Percentiles rank a stretch among this genome's conserved stretches.
phyloP scores from a whole-genome alignment of 2,113 vertebrate genomes.

The Pelecanus crispus region DNA sequence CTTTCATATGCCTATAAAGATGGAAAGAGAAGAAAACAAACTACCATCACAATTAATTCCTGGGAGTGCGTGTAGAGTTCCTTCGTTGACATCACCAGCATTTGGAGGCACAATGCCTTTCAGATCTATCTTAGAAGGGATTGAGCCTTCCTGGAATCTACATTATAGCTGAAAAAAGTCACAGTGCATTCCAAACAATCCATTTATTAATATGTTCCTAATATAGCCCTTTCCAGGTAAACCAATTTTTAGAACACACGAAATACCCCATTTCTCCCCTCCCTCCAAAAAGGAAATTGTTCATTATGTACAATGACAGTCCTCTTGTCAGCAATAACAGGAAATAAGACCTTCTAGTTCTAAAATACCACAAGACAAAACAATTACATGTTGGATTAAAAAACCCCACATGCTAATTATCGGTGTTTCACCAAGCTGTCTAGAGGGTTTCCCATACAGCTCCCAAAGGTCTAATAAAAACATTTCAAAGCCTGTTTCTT shows the following conservation, averaged over 20 bases:
- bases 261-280: background rate
- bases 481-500: conserved; percentile 25
- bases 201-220: background rate
- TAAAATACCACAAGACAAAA: conserved; percentile 13
- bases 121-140: background rate
- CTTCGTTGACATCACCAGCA: rapidly evolving
- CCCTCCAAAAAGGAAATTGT: background rate
- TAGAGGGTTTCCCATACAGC: background rate
- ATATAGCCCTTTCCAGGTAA: background rate
- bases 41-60: background rate
- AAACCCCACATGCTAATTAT: conserved; percentile 5
- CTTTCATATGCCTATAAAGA: conserved; percentile 85
- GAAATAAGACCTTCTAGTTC: background rate
- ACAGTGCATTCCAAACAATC: background rate
- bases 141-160: background rate
- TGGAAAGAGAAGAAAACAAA: background rate
- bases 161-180: background rate
- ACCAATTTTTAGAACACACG: background rate
- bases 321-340: background rate
- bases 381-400: background rate
- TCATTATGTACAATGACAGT: background rate
- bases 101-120: background rate
- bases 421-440: background rate
- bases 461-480: conserved; percentile 30
- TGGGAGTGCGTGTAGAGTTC: rapidly evolving